Evolutionary conservation across 2,797 vertebrate genomes (phyloP).

Genomic region (Brachymystax lenok): DNA sequence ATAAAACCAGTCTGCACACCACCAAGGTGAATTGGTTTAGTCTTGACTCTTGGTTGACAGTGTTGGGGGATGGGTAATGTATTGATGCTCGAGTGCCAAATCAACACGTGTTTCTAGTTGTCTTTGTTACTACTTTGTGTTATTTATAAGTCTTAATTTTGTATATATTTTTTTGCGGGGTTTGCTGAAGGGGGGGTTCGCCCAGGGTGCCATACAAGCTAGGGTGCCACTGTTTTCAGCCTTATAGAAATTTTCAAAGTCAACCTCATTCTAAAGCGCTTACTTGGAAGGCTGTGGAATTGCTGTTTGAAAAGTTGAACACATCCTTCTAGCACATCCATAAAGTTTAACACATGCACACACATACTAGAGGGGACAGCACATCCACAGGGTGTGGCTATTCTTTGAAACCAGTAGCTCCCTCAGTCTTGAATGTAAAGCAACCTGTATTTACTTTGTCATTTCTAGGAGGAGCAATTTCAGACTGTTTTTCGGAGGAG

Average conservation of each 20-base stretch:
- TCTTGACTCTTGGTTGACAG: too few species aligned
- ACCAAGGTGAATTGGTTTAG: too few species aligned
- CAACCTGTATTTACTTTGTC: conserved; percentile 5
- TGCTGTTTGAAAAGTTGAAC: background rate
- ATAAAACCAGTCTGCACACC: too few species aligned
- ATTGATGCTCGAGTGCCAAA: too few species aligned
- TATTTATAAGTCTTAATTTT: too few species aligned
- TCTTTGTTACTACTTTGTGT: too few species aligned
- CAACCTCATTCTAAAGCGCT: background rate
- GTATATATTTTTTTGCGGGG: too few species aligned
- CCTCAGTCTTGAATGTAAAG: background rate
- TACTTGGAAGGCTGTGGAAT: background rate
- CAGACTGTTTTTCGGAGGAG: conserved; percentile 52
- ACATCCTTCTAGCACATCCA: background rate
- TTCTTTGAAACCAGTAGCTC: background rate
- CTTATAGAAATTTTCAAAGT: background rate
- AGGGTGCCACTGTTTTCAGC: background rate
- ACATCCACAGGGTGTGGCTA: background rate
- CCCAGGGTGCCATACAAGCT: background rate
- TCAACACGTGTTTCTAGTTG: too few species aligned
- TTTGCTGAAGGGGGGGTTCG: too few species aligned
- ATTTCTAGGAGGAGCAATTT: conserved; percentile 54
- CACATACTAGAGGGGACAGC: background rate
- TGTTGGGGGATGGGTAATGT: too few species aligned
- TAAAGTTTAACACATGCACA: background rate